Evolutionary conservation across 2,113 vertebrate species (phyloP).

Genomic region (Microtus ochrogaster): DNA sequence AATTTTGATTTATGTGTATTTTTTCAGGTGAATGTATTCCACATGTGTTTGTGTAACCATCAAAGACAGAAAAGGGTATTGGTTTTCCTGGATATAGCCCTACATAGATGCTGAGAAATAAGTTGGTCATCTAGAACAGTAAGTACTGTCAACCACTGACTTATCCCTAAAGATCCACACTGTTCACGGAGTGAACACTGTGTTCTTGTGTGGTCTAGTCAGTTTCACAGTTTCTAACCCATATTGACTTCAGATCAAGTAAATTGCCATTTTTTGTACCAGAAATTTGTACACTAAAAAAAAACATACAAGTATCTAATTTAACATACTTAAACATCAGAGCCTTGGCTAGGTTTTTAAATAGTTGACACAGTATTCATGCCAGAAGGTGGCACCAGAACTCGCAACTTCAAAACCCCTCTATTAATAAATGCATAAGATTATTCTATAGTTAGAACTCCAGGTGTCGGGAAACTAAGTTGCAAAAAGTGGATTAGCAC

Average conservation of each 20-base stretch:
- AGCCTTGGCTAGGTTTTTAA: not conserved
- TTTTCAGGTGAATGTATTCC: not conserved
- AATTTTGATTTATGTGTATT: not conserved
- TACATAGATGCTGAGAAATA: not conserved
- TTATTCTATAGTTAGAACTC: not conserved
- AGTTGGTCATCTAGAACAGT: not conserved
- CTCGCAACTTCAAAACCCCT: slow-evolving; percentile 55
- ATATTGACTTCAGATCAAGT: not conserved
- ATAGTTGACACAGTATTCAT: not conserved
- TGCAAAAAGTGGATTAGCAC: not conserved
- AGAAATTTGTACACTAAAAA: accelerated
- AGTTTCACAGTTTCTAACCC: not conserved
- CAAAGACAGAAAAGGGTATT: not conserved
- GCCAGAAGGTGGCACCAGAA: slow-evolving; percentile 86
- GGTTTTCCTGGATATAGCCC: not conserved
- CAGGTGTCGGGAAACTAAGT: not conserved
- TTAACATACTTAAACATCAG: accelerated
- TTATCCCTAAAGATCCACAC: not conserved
- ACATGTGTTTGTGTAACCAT: not conserved
- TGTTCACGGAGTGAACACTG: not conserved
- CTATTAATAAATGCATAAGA: not conserved
- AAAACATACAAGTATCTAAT: not conserved
- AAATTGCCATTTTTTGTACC: not conserved
- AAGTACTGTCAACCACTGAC: not conserved
- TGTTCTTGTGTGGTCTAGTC: not conserved